These are phyloP conservation scores for Cremastobaeus sp. DNA, from an alignment of 2,888 invertebrate species.

Conservation along the genomic window DNA sequence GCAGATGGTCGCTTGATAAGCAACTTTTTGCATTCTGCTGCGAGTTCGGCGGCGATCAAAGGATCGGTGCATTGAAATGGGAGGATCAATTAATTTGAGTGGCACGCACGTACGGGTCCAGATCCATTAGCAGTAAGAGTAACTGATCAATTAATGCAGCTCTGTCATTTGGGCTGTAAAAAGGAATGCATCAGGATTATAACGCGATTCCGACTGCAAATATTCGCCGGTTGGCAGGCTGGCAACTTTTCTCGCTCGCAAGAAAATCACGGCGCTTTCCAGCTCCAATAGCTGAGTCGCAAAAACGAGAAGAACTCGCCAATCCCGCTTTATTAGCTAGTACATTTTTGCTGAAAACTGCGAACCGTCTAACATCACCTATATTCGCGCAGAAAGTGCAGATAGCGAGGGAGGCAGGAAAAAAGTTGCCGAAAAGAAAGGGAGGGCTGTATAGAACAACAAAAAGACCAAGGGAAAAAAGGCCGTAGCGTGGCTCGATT, in stretches of 20 bases:
- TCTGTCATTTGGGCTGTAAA: no score
- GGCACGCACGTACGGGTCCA: no score
- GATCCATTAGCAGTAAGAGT: no score
- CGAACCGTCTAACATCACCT: conserved; percentile 30
- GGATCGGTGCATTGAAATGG: no score
- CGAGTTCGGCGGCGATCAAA: no score
- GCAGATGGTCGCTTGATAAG: conserved; percentile 18
- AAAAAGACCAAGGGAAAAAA: conserved; percentile 20
- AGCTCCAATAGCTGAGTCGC: not conserved
- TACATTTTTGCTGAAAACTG: conserved; percentile 42
- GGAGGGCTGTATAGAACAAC: conserved; percentile 10
- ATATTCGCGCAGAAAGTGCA: conserved; percentile 20
- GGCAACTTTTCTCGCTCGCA: conserved; percentile 5
- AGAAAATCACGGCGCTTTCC: not conserved
- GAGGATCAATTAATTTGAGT: no score
- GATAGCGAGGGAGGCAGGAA: conserved; percentile 28
- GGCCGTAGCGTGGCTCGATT: conserved; percentile 41
- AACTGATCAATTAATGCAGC: no score
- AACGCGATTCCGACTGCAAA: no score
- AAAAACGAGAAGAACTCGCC: not conserved
- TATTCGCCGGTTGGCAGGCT: no score
- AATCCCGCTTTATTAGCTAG: conserved; percentile 35
- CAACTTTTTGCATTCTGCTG: no score
- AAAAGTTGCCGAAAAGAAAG: conserved; percentile 37
- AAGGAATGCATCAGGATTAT: no score